Conservation (phyloP, 2,113 vertebrate species). For the Crocuta crocuta region DNA sequence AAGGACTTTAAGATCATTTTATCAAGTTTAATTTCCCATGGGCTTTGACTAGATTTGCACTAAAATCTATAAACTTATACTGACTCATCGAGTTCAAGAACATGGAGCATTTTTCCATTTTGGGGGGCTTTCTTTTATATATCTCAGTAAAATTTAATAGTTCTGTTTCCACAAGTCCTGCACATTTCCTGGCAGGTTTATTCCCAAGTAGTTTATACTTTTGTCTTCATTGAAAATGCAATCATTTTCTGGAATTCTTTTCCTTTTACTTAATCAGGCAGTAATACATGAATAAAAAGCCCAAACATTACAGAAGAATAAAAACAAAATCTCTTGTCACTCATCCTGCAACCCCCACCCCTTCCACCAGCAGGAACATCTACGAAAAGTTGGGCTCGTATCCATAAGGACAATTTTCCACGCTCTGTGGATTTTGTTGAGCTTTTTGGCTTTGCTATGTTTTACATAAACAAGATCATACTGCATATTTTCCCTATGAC, state of each 20-base stretch:
- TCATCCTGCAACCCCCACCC: neutral
- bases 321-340: neutral
- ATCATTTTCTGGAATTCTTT: neutral
- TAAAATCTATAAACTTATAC: conserved; percentile 38
- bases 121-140: conserved; percentile 49
- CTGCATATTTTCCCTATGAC: conserved; percentile 18
- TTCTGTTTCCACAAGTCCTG: conserved; percentile 40
- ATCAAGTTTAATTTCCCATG: conserved; percentile 54
- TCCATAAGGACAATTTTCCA: conserved; percentile 21
- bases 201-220: neutral
- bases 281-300: neutral
- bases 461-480: conserved; percentile 28
- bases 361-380: neutral
- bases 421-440: neutral
- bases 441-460: conserved; percentile 19
- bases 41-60: conserved; percentile 17
- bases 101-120: neutral
- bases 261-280: conserved; percentile 42
- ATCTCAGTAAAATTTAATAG: conserved; percentile 48
- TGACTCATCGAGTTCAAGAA: conserved; percentile 22
- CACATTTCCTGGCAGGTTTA: neutral
- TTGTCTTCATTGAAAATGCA: neutral
- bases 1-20: conserved; percentile 18
- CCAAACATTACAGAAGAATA: neutral
- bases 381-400: neutral